phyloP scores from a whole-genome alignment of 1,140 invertebrate species.

The Stenopsyche tienmushanensis region DNA sequence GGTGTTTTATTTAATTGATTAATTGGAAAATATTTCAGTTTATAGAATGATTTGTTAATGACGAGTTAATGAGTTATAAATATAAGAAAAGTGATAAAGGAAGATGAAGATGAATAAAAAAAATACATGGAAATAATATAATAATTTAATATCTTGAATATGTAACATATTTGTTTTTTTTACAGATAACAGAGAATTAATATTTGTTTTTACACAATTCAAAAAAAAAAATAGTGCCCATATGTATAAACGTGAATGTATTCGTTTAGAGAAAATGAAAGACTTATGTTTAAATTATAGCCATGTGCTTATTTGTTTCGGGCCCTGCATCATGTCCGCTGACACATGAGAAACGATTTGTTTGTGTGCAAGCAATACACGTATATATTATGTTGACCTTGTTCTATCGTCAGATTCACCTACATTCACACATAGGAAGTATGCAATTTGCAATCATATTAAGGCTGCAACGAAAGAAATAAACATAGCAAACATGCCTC shows the following conservation, averaged over 20 bases:
- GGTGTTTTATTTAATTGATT: no score
- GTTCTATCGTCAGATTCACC: constrained; percentile 37
- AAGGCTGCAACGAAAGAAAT: not conserved
- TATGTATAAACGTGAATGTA: no score
- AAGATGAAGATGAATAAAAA: not conserved
- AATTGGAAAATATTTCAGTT: no score
- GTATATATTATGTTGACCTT: constrained; percentile 29
- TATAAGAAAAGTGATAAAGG: no score
- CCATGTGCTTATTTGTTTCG: no score
- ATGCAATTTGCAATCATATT: constrained; percentile 33
- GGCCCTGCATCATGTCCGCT: not conserved
- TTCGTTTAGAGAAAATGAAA: no score
- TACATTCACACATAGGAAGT: constrained; percentile 37
- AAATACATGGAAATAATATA: not conserved
- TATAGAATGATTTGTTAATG: no score
- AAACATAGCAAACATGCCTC: no score
- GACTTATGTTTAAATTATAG: no score
- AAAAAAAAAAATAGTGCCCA: no score
- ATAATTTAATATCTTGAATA: not conserved
- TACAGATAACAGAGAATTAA: not conserved
- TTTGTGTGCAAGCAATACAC: constrained; percentile 4
- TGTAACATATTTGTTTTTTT: no score
- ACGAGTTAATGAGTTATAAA: no score
- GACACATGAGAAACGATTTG: not conserved
- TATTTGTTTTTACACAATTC: not conserved